phyloP scores from a whole-genome alignment of 1,140 invertebrate genomes.

The Drosophila triauraria region DNA sequence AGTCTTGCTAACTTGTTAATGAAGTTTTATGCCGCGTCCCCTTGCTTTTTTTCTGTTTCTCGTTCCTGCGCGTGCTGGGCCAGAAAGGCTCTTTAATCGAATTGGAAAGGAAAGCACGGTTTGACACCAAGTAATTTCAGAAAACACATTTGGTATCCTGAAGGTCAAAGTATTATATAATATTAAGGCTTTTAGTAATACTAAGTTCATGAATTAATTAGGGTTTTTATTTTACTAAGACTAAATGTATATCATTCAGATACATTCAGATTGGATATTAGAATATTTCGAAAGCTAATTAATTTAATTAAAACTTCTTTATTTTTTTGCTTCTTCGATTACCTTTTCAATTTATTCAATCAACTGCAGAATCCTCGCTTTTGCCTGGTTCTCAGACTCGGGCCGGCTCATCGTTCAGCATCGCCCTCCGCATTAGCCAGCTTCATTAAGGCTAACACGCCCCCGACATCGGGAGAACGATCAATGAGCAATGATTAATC shows the following conservation, averaged over 20 bases:
- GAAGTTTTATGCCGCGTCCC: conserved; percentile 42
- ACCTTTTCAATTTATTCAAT: conserved; percentile 29
- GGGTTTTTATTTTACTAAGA: not conserved
- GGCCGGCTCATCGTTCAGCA: conserved; percentile 24
- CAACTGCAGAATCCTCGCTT: conserved; percentile 8
- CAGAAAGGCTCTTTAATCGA: conserved; percentile 12
- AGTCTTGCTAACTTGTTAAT: conserved; percentile 52
- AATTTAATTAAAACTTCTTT: too few species aligned
- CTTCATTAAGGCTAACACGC: conserved; percentile 72
- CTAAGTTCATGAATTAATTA: not conserved
- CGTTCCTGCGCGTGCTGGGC: conserved; percentile 33
- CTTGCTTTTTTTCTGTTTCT: not conserved
- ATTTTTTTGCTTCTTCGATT: too few species aligned
- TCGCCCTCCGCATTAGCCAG: conserved; percentile 38
- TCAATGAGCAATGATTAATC: conserved; percentile 78
- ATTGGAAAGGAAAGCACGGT: conserved; percentile 6
- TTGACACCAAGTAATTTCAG: conserved; percentile 21
- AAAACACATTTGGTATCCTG: not conserved
- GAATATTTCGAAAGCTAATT: too few species aligned
- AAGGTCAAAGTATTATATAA: too few species aligned
- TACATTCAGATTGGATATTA: too few species aligned
- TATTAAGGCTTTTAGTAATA: not conserved
- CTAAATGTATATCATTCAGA: too few species aligned
- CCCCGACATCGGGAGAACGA: conserved; percentile 46
- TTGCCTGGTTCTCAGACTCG: conserved; percentile 16